Percentiles rank a stretch among this genome's conserved stretches.
These are phyloP conservation scores for Xanthorhoe designata DNA, from an alignment of 2,888 invertebrate genomes.

Conservation along the genomic window DNA sequence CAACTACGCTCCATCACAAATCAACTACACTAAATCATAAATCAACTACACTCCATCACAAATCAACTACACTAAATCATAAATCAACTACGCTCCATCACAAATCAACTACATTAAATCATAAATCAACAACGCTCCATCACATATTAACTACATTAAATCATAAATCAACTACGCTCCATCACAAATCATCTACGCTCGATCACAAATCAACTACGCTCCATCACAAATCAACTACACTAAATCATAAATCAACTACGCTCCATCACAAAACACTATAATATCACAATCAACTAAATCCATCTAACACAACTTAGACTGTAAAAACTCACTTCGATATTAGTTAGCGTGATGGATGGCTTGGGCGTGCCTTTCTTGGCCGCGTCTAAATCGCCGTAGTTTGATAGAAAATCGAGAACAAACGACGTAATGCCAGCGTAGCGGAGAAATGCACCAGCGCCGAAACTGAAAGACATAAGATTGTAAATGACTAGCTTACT, in stretches of 20 bases:
- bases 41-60: neutral
- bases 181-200: neutral
- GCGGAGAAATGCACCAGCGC: constrained; percentile 71
- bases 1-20: neutral
- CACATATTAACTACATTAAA: neutral
- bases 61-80: neutral
- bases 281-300: no score
- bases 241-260: no score
- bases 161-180: neutral
- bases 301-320: no score
- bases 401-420: constrained; percentile 71
- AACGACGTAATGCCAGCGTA: constrained; percentile 75
- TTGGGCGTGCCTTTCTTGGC: constrained; percentile 61
- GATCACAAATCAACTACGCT: neutral
- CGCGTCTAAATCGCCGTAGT: constrained; percentile 67
- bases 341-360: constrained; percentile 66
- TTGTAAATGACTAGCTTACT: neutral
- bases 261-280: no score
- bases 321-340: constrained; percentile 66
- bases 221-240: neutral
- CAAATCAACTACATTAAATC: neutral
- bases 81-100: neutral
- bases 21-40: neutral
- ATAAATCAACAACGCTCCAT: neutral
- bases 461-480: constrained; percentile 48